Percentiles rank a stretch among this genome's conserved stretches.
Conservation (phyloP, 92 coral and sea anemone species). For the Virgularia gustaviana region DNA sequence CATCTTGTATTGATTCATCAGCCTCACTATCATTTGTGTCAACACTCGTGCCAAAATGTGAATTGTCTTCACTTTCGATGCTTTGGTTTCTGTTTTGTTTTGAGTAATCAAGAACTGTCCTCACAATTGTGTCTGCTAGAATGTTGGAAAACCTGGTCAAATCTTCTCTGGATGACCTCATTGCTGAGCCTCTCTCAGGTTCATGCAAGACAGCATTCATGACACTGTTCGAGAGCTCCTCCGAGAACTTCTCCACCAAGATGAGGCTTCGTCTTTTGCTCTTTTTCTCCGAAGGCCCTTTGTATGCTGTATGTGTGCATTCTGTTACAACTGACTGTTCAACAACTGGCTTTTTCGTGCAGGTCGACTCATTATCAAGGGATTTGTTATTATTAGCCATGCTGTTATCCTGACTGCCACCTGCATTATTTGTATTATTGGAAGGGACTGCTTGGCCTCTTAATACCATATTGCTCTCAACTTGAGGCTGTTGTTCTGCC, state of each 20-base stretch:
- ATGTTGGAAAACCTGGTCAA: conserved; percentile 7
- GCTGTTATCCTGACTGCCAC: too few relatives aligned
- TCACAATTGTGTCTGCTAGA: conserved; percentile 22
- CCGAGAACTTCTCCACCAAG: conserved; percentile 14
- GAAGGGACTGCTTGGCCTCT: too few relatives aligned
- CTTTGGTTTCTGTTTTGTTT: not conserved
- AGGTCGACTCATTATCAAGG: too few relatives aligned
- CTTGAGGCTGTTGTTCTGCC: not conserved
- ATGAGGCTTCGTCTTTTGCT: too few relatives aligned
- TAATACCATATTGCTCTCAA: too few relatives aligned
- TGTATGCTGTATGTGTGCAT: not conserved
- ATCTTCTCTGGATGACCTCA: not conserved
- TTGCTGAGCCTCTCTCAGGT: not conserved
- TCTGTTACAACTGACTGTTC: not conserved
- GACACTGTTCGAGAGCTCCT: conserved; percentile 16
- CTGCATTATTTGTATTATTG: too few relatives aligned
- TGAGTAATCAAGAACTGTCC: conserved; percentile 12
- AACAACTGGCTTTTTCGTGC: not conserved
- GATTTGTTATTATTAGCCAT: too few relatives aligned
- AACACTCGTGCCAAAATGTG: not conserved
- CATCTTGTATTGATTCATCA: not conserved
- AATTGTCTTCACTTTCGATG: conserved; percentile 6
- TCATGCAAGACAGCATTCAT: conserved; percentile 21
- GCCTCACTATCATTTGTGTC: not conserved
- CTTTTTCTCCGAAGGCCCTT: not conserved